Evolutionary conservation across 2,797 vertebrate genomes (phyloP), one percentile per base, ranked within the genome.

Genomic region (Tokudaia tokunoshimensis): DNA sequence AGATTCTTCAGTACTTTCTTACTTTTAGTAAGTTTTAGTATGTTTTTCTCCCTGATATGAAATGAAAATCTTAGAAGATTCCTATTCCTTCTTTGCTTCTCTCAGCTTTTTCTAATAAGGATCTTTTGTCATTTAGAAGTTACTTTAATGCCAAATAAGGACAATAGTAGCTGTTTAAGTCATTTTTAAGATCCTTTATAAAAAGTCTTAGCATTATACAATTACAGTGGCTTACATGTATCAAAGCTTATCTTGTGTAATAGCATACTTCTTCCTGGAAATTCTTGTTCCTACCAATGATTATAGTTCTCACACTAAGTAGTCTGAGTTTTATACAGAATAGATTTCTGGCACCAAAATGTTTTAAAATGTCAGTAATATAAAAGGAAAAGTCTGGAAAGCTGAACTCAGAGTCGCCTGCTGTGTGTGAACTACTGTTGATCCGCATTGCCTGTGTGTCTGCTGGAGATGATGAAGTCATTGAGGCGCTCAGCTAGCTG

Each of bases 241-340:
- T 89, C 88, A 92, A 67, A 92, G 24, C 34, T 52, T 92, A 29
- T 82, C 92, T 92, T 93, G 75, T 20, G 22, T 92, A 89, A 79
- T 94, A 94, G 52, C 41, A 57, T 91, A 89, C 44, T 96, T 96
- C 65, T 96, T 94, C 94, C 96, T 92, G 26, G 70, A 92, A 95
- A 93, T 31, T 24, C 44, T 86, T 92, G 24, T 94, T 59, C 59
- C 70, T 93, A 55, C 70, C 70, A 55, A 0, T 92, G 76, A 86
- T 96, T 87, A 79, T 80, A 96, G 61, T 87, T 95, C 82, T 96
- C 70, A 3, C 63, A 81, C 74, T 94, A 86, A 91, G 41, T 94
- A 96, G 94, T 50, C 50, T 92, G 44, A 93, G 10, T 61, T 95
- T 93, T 80, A 65, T 81, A 81, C 19, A 37, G 78, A 93, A 78